Conservation (phyloP, 64 coral and sea anemone species). For the Pocillopora verrucosa region DNA sequence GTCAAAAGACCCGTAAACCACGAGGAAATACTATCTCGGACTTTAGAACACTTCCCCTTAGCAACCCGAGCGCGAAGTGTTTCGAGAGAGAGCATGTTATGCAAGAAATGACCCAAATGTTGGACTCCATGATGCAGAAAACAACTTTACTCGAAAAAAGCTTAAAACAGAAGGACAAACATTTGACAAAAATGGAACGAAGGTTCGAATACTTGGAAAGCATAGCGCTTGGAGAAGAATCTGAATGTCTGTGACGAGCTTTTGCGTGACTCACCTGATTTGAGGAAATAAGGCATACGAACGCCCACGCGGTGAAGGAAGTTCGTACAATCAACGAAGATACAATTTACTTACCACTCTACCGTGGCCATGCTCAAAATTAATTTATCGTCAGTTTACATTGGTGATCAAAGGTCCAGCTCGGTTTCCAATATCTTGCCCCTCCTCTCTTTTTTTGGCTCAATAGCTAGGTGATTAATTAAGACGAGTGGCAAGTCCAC, state of each 20-base stretch:
- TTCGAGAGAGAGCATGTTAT: slow-evolving; percentile 18
- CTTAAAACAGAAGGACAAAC: slow-evolving; percentile 55
- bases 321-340: no score
- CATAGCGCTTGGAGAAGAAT: slow-evolving; percentile 76
- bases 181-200: slow-evolving; percentile 68
- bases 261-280: not conserved
- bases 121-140: slow-evolving; percentile 74
- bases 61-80: not conserved
- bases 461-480: no score
- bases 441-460: no score
- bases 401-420: no score
- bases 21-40: not conserved
- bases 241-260: slow-evolving; percentile 42
- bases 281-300: no score
- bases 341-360: no score
- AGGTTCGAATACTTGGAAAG: slow-evolving; percentile 82
- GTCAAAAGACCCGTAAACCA: not conserved
- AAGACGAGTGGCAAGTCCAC: no score
- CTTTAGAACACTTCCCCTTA: not conserved
- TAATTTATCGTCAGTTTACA: no score
- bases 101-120: slow-evolving; percentile 63
- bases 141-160: slow-evolving; percentile 51
- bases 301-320: no score
- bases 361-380: no score
- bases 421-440: no score